Conservation (phyloP, 2,797 vertebrate genomes). For the Amazonetta brasiliensis region DNA sequence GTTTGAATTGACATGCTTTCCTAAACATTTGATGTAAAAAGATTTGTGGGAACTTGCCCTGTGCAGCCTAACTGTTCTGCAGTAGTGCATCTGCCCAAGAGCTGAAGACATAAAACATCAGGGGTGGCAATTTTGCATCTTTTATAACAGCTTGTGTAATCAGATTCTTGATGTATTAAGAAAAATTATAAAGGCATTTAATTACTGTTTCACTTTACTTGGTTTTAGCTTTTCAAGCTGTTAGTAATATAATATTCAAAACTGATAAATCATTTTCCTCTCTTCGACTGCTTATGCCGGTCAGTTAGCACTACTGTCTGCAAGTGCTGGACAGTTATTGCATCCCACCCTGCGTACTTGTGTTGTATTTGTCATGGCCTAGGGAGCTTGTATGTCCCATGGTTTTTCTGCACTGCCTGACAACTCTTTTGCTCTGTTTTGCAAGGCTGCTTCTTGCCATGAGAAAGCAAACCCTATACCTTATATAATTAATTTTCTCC, state of each 20-base stretch:
- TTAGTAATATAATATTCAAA: neutral
- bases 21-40: neutral
- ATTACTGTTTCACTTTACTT: neutral
- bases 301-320: neutral
- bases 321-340: rapidly evolving
- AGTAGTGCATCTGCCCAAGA: neutral
- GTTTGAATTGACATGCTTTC: neutral
- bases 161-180: neutral
- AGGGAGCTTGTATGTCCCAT: neutral
- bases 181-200: neutral
- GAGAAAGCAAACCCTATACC: neutral
- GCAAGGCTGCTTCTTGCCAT: neutral
- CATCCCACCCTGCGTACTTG: neutral
- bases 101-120: neutral
- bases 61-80: neutral
- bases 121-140: neutral
- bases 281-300: neutral
- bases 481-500: conserved; percentile 26
- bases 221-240: neutral
- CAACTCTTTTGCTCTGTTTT: neutral
- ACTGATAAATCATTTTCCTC: neutral
- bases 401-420: neutral
- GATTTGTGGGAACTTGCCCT: neutral
- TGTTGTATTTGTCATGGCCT: neutral
- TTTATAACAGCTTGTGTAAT: neutral